Conservation (phyloP, 2,113 vertebrate species). For the Dinomys branickii region DNA sequence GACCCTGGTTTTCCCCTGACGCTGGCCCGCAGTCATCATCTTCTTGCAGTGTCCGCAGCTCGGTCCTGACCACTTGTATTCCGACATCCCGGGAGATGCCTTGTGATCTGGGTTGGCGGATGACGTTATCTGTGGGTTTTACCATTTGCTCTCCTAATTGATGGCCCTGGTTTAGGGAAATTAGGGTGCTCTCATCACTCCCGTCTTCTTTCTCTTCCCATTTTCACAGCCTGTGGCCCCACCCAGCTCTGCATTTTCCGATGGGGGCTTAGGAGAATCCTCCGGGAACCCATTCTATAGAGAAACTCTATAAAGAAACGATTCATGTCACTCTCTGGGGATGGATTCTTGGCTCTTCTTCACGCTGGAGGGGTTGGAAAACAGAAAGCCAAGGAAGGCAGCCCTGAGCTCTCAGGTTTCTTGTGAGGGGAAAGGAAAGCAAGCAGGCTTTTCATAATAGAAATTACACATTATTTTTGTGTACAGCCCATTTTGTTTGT, state of each 20-base stretch:
- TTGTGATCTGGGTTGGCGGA: not conserved
- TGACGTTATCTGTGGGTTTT: not conserved
- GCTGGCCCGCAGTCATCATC: not conserved
- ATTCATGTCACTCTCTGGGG: conserved; percentile 77
- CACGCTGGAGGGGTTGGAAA: conserved; percentile 80
- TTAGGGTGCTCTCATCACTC: conserved; percentile 7
- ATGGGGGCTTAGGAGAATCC: conserved; percentile 19
- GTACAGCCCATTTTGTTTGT: conserved; percentile 79
- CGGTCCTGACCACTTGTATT: not conserved
- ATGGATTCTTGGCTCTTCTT: conserved; percentile 81
- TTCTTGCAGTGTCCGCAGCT: not conserved
- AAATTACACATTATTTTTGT: conserved; percentile 81
- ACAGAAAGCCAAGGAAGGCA: conserved; percentile 80
- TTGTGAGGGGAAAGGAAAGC: conserved; percentile 76
- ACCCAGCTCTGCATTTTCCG: conserved; percentile 22
- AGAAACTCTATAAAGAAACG: conserved; percentile 73
- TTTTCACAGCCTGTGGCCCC: not conserved
- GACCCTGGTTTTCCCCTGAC: not conserved
- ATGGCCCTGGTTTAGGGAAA: conserved; percentile 58
- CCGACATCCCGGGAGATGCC: not conserved
- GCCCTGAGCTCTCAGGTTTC: conserved; percentile 71
- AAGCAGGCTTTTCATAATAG: conserved; percentile 72
- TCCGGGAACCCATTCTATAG: conserved; percentile 74
- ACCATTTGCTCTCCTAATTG: not conserved
- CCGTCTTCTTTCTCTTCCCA: not conserved